phyloP scores from a whole-genome alignment of 2,888 invertebrate genomes.

The Harmothoe impar region DNA sequence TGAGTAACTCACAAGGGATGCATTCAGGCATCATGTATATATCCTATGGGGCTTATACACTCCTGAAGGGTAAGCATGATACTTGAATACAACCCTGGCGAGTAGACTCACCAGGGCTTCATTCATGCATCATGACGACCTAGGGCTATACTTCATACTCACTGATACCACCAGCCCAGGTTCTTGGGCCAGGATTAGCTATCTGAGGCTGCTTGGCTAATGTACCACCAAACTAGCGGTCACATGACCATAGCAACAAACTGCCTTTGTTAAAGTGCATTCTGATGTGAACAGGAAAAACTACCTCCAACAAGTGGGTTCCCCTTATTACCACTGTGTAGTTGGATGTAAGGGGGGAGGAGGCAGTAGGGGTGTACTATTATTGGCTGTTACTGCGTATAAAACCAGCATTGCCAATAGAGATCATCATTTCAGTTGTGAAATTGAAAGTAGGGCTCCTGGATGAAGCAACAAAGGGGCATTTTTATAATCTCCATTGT shows the following conservation, averaged over 20 bases:
- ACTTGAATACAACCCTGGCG: too few relatives aligned
- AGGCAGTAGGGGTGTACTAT: too few relatives aligned
- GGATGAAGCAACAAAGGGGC: too few relatives aligned
- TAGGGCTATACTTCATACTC: too few relatives aligned
- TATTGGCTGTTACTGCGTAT: not conserved
- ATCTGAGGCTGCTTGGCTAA: not conserved
- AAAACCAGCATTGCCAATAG: not conserved
- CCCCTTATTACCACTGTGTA: not conserved
- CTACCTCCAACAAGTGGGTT: not conserved
- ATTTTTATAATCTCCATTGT: too few relatives aligned
- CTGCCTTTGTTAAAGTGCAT: not conserved
- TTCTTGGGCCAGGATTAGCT: not conserved
- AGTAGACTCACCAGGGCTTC: too few relatives aligned
- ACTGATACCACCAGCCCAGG: not conserved
- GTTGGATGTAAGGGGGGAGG: too few relatives aligned
- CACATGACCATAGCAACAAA: not conserved
- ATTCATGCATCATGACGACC: too few relatives aligned
- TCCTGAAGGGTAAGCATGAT: too few relatives aligned
- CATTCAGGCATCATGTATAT: too few relatives aligned
- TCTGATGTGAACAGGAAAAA: slow-evolving; percentile 18
- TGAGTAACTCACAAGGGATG: too few relatives aligned
- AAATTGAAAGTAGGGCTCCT: not conserved
- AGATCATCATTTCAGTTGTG: not conserved
- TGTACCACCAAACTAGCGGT: not conserved
- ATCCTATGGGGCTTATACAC: too few relatives aligned